phyloP scores from a whole-genome alignment of 2,888 invertebrate species.

The Salticus scenicus region DNA sequence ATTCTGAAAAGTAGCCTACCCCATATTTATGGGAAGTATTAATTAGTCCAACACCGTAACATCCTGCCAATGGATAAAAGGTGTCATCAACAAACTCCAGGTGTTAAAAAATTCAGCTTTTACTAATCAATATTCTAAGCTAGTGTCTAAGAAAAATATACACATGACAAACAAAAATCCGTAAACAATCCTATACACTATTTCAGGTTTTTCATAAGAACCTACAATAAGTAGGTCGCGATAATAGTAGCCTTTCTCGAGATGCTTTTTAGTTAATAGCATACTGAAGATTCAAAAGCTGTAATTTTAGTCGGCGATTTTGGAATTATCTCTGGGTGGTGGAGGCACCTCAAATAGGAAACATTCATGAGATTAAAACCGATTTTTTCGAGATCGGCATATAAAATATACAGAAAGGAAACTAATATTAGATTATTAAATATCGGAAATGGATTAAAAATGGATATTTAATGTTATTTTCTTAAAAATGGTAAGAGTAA shows the following conservation, averaged over 20 bases:
- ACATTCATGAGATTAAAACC: no score
- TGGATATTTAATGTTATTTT: no score
- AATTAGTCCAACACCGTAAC: neutral
- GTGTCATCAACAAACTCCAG: conserved; percentile 37
- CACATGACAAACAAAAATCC: conserved; percentile 4
- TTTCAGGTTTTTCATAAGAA: conserved; percentile 13
- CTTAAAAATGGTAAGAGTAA: no score
- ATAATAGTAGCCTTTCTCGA: conserved; percentile 33
- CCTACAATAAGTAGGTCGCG: conserved; percentile 25
- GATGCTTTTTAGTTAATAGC: conserved; percentile 48
- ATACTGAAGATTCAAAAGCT: conserved; percentile 35
- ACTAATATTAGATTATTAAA: no score
- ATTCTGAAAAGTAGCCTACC: no score
- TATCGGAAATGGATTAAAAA: no score
- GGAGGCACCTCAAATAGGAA: neutral
- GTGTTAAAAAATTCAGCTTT: conserved; percentile 35
- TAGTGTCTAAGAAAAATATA: conserved; percentile 21
- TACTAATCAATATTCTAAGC: conserved; percentile 36
- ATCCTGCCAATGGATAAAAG: conserved; percentile 28
- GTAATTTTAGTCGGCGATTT: conserved; percentile 54
- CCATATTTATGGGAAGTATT: neutral
- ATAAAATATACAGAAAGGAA: no score
- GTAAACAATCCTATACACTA: conserved; percentile 32
- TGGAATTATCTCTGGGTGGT: conserved; percentile 49
- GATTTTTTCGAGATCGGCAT: no score